phyloP scores from a whole-genome alignment of 2,888 invertebrate genomes.

The Apotomis capreana region DNA sequence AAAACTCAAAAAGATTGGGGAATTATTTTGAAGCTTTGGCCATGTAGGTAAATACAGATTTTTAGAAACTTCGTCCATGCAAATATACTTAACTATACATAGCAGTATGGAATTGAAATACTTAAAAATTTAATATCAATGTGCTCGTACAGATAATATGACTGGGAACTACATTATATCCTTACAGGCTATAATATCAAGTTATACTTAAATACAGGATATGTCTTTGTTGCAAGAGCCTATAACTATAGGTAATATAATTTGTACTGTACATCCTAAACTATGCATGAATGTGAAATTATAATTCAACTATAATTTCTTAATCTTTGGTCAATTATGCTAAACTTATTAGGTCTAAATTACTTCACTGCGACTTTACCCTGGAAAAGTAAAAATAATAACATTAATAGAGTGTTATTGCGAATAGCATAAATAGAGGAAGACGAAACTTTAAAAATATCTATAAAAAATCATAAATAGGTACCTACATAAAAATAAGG shows the following conservation, averaged over 20 bases:
- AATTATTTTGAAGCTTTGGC: too few species aligned
- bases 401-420: slow-evolving; percentile 19
- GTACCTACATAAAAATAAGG: too few species aligned
- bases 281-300: slow-evolving; percentile 6
- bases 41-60: too few species aligned
- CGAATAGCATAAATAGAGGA: not conserved
- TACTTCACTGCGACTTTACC: slow-evolving; percentile 52
- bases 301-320: slow-evolving; percentile 21
- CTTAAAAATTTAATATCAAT: not conserved
- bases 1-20: too few species aligned
- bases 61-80: too few species aligned
- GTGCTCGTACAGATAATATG: not conserved
- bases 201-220: slow-evolving; percentile 5
- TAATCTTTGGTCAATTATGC: slow-evolving; percentile 36
- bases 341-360: slow-evolving; percentile 2
- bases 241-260: slow-evolving; percentile 1
- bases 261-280: slow-evolving; percentile 34
- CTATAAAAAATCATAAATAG: too few species aligned
- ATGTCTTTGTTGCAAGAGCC: slow-evolving; percentile 9
- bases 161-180: not conserved
- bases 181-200: slow-evolving; percentile 3
- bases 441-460: not conserved
- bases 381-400: slow-evolving; percentile 58
- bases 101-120: not conserved
- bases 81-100: too few species aligned